Percentiles rank a stretch among this genome's conserved stretches.
These are phyloP conservation scores for Burhinus bistriatus DNA, from an alignment of 2,113 vertebrate species.

Conservation along the genomic window DNA sequence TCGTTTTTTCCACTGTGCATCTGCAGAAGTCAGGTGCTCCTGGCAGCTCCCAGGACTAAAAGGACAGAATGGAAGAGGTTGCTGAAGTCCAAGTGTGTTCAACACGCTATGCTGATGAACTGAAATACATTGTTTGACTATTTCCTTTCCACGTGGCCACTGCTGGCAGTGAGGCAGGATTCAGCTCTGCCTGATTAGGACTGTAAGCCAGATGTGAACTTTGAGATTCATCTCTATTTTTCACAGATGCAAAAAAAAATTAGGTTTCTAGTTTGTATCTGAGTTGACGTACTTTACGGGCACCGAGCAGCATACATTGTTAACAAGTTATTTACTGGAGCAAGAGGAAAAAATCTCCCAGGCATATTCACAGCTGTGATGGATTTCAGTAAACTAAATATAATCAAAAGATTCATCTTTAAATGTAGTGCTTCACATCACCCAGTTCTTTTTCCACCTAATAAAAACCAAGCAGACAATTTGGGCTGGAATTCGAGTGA, in stretches of 20 bases:
- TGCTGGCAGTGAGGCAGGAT: not conserved
- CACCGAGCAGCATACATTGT: not conserved
- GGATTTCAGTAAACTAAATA: constrained; percentile 3
- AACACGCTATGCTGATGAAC: not conserved
- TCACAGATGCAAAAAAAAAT: not conserved
- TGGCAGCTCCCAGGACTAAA: not conserved
- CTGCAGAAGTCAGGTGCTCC: not conserved
- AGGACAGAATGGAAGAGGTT: not conserved
- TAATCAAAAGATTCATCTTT: not conserved
- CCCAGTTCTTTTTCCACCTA: not conserved
- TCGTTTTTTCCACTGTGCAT: not conserved
- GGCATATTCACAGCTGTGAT: not conserved
- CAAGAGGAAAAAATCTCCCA: not conserved
- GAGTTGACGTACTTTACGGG: not conserved
- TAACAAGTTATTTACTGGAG: constrained; percentile 19
- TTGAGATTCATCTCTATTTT: not conserved
- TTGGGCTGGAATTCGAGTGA: not conserved
- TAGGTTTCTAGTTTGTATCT: not conserved
- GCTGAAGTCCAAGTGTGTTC: not conserved
- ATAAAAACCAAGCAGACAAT: not conserved
- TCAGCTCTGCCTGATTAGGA: not conserved
- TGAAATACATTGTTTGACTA: not conserved
- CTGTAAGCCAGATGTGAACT: not conserved
- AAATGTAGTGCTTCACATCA: not conserved
- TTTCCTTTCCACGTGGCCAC: not conserved